Evolutionary conservation across 2,113 vertebrate genomes (phyloP), one percentile per base, ranked within the genome.

Genomic region (Caretta caretta): DNA sequence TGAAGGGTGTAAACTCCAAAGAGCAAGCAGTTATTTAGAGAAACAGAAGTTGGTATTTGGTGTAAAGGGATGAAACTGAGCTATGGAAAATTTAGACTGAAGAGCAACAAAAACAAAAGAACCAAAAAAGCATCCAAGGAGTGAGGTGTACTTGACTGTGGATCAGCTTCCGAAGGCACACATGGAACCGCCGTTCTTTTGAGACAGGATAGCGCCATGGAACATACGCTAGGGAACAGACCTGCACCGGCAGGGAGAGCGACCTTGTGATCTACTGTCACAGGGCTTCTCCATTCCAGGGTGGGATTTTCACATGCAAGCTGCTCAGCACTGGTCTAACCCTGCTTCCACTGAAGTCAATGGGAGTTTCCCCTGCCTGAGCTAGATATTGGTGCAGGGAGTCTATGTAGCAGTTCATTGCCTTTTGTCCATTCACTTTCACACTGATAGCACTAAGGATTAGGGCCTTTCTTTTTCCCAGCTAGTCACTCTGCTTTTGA

Each of bases 91-190:
- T 31, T 62, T 31, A 62, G 59, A 35, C 27, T 31, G 29, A 62
- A 31, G 59, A 31, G 59, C 59, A 62, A 29, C 59, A 62, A 62
- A 54, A 57, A 25, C 9, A 50, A 50, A 50, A 8, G 10, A 49
- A 10, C 49, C 13, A 50, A 51, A 51, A 51, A 19, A 17, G 13
- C 6, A 13, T 62, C 59, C 59, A 62, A 62, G 59, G 12, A 31
- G 57, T 13, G 57, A 59, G 57, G 27, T 29, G 57, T 10, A 59
- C 13, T 31, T 62, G 59, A 31, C 59, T 62, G 29, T 31, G 13
- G 29, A 14, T 31, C 25, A 62, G 59, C 29, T 62, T 62, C 59
- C 59, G 13, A 22, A 56, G 75, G 49, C 0, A 1, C 0, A 1
- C 22, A 88, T 75, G 57, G 46, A 90, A 51, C 25, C 19, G 72